Evolutionary conservation across 2,797 vertebrate genomes (phyloP).

Genomic region (Scyliorhinus canicula): DNA sequence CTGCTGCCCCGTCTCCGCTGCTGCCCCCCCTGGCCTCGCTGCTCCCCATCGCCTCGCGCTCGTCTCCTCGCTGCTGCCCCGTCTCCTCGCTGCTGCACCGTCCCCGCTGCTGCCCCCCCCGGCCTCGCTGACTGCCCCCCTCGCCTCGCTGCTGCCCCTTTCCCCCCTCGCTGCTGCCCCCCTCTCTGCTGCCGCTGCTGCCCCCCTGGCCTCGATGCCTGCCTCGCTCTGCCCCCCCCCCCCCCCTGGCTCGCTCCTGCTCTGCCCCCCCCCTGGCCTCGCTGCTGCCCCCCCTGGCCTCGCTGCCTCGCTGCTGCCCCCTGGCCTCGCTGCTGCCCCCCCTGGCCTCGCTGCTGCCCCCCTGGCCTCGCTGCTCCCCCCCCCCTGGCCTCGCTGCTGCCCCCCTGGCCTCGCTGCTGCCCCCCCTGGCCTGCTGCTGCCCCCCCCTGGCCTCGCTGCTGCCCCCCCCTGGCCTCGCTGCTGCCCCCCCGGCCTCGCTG

Average conservation of each 20-base stretch:
- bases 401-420: too few relatives aligned
- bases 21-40: not conserved
- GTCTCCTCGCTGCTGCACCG: not conserved
- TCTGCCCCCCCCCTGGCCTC: not conserved
- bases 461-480: not conserved
- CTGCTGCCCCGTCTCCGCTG: not conserved
- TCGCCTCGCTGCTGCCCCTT: not conserved
- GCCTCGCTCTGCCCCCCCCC: fast-evolving
- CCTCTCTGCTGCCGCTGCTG: not conserved
- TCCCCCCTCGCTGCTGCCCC: not conserved
- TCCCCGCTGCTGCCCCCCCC: not conserved
- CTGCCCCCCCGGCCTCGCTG: too few relatives aligned
- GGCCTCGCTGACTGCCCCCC: not conserved
- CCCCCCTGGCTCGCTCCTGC: too few relatives aligned
- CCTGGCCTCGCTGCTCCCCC: too few relatives aligned
- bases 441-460: too few relatives aligned
- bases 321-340: not conserved
- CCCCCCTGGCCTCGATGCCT: too few relatives aligned
- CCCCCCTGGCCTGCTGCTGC: too few relatives aligned
- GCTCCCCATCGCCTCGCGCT: not conserved
- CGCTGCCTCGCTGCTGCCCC: not conserved
- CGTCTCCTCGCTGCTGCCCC: not conserved
- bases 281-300: not conserved
- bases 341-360: too few relatives aligned
- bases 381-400: too few relatives aligned